Base-by-base conservation (phyloP, 2,888 invertebrate genomes). In the Anthoptus insignis region DNA sequence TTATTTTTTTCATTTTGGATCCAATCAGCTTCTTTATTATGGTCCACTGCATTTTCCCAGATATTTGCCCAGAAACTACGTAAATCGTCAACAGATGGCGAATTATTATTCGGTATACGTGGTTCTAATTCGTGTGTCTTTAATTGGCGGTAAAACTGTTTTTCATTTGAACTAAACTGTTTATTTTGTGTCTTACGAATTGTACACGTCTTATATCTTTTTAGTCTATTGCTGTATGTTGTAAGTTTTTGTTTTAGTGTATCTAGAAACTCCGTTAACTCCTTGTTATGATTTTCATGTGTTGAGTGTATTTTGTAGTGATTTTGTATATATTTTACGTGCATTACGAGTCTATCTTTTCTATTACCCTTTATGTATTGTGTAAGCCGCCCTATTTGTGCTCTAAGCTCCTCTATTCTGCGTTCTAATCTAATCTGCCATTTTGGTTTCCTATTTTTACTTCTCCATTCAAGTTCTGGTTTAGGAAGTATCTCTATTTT, bases 181-280 rank as follows among this genome's bases (percentile, higher is more conserved):
- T 37, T 37, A 37, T 37, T 37, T 56, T 56, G 27, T 27, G 11
- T 56, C 16, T 56, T 56, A n/a, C 56, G 22, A n/a, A 27, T 0
- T 24, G 56, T 39, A 16, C 39, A 39, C 1, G n/a, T 27, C 8
- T 56, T 56, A 16, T 56, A 56, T 27, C 39, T 24, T 24, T 21
- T 37, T 8, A 56, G 16, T 16, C 39, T n/a, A 27, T 39, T 42
- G 16, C 39, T 16, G 9, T 14, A 24, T 1, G 16, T 56, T 19
- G 34, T 42, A 3, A 56, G 27, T 22, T 56, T 56, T n/a, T 56
- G 56, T 27, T 56, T 56, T 27, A 56, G 32, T 4, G 39, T 56
- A 13, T 39, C 39, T 27, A 39, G 27, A 56, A 53, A 53, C 14
- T 53, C 53, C 11, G 21, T 13, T 13, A 53, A 5, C 6, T 53